Evolutionary conservation across 2,888 invertebrate genomes (phyloP), one percentile per base, ranked within the genome.

Genomic region (Harpagoxenus sublaevis): DNA sequence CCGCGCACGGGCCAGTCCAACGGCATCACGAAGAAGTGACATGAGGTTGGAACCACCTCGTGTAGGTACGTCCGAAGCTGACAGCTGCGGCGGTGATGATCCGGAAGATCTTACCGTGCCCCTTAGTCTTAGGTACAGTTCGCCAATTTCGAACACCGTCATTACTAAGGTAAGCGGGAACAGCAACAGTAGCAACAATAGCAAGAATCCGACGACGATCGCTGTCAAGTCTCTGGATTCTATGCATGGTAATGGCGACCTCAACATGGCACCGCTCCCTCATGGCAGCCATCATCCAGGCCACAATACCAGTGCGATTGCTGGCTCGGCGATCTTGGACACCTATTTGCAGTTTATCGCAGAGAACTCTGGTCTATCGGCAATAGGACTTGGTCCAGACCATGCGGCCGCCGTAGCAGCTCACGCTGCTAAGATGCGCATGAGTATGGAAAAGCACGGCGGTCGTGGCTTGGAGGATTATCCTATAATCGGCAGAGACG

Each of bases 261-360:
- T 96, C 66, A 97, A 97, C 93, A 97, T 97, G 55, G 97, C 97
- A 15, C 96, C 97, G 6, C 91, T 96, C 4, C 94, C 93, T 10
- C 66, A 68, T 9, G 66, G 66, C 86, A 92, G 93, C 8, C 93
- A 90, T 9, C 89, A 90, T 74, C 84, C 86, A n/a, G 55, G 84
- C 5, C 91, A 93, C 77, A 91, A 92, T 70, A 89, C 95, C 94
- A 86, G 95, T 94, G 82, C 95, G 94, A 81, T 92, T 45, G 95
- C 92, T 96, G 97, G 86, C 96, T 97, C 75, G 97, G 97, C 98
- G 3, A 96, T 98, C 83, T 95, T 98, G 86, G 98, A 98, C 95
- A 98, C 98, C 18, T 98, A 98, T 94, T 96, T 98, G 86, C 98
- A 98, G 94, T 97, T 98, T 92, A 98, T 98, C 92, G 97, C 98